These are phyloP conservation scores for Tenebrosternarchus preto DNA, from an alignment of 2,113 vertebrate species.

Conservation along the genomic window DNA sequence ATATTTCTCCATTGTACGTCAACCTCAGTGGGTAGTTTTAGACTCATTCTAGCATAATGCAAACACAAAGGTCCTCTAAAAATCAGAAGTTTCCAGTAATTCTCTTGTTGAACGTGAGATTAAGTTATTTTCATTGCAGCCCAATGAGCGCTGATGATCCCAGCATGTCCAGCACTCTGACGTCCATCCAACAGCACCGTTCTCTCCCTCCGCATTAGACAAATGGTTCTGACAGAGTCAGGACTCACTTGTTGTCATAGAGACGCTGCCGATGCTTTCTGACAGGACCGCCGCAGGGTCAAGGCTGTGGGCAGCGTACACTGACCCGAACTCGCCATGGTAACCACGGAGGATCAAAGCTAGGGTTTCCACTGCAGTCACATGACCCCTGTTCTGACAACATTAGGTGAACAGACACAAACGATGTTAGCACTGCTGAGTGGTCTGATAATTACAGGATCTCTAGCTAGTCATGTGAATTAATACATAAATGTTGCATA, in stretches of 20 bases:
- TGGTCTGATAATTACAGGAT: constrained; percentile 24
- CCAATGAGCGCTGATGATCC: no score
- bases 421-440: constrained; percentile 24
- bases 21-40: background rate
- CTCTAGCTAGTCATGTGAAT: no score
- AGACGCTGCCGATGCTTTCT: constrained; percentile 7
- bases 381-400: constrained; percentile 11
- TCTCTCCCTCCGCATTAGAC: constrained; percentile 40
- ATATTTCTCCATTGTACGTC: no score
- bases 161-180: constrained; percentile 3
- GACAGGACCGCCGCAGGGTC: background rate
- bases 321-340: background rate
- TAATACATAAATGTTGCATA: no score
- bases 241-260: constrained; percentile 47
- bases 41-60: constrained; percentile 1
- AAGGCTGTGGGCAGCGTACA: background rate
- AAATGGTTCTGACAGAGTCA: constrained; percentile 38
- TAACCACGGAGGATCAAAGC: constrained; percentile 9
- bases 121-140: constrained; percentile 44
- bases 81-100: constrained; percentile 41
- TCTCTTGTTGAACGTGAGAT: constrained; percentile 29
- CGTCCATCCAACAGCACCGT: constrained; percentile 26
- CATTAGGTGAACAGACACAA: constrained; percentile 17
- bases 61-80: no score
- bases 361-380: constrained; percentile 8